Percentiles rank a stretch among this genome's conserved stretches.
phyloP scores from a whole-genome alignment of 2,888 invertebrate species.

The Leistus spinibarbis region DNA sequence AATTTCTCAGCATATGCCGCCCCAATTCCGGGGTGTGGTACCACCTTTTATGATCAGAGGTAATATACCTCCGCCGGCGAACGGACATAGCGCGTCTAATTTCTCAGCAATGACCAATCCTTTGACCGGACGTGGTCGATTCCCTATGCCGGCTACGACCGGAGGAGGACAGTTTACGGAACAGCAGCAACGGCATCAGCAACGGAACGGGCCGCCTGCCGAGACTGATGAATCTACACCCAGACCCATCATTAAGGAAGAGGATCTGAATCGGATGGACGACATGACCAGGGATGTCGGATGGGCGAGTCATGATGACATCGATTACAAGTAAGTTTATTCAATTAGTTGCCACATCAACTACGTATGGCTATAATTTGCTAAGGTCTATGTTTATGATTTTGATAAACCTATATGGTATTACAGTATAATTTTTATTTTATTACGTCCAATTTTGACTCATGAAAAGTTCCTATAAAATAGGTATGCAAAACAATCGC shows the following conservation, averaged over 20 bases:
- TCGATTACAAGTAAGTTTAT: slow-evolving; percentile 80
- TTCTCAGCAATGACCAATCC: slow-evolving; percentile 40
- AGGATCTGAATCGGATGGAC: slow-evolving; percentile 90
- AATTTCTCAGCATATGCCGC: slow-evolving; percentile 61
- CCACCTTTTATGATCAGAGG: slow-evolving; percentile 69
- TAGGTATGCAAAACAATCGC: too few relatives aligned
- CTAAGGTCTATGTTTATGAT: too few relatives aligned
- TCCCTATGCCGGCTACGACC: slow-evolving; percentile 48
- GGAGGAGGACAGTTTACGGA: slow-evolving; percentile 51
- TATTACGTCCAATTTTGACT: too few relatives aligned
- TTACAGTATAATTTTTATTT: too few relatives aligned
- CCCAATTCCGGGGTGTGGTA: slow-evolving; percentile 75
- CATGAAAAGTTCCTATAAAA: too few relatives aligned
- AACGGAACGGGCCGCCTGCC: slow-evolving; percentile 53
- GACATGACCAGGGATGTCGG: slow-evolving; percentile 88
- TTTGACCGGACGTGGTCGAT: slow-evolving; percentile 32
- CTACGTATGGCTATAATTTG: too few relatives aligned
- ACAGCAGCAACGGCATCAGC: slow-evolving; percentile 46
- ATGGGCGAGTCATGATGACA: slow-evolving; percentile 92
- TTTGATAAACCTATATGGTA: too few relatives aligned
- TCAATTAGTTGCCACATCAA: background rate
- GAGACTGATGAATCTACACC: slow-evolving; percentile 62
- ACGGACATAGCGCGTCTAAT: slow-evolving; percentile 29
- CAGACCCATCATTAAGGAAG: slow-evolving; percentile 89
- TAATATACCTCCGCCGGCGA: slow-evolving; percentile 51